A percentile compares a stretch with the other conserved stretches of the same genome.
Conservation (phyloP, 2,113 vertebrate genomes). For the Notothenia coriiceps region DNA sequence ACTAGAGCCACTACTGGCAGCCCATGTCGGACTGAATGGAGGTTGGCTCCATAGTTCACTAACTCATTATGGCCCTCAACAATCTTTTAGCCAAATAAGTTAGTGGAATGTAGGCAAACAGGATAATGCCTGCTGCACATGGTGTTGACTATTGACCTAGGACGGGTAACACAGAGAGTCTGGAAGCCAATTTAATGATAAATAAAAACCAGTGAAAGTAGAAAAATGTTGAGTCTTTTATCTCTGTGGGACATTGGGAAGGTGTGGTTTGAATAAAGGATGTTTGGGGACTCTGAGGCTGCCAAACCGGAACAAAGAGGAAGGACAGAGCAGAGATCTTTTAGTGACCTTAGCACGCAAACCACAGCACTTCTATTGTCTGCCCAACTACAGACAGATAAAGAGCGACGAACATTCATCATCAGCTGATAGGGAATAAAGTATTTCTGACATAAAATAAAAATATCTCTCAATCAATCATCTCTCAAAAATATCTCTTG, state of each 20-base stretch:
- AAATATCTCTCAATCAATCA: constrained; percentile 60
- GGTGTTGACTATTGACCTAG: constrained; percentile 26
- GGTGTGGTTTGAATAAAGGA: constrained; percentile 75
- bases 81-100: constrained; percentile 52
- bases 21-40: constrained; percentile 45
- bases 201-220: constrained; percentile 49
- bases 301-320: constrained; percentile 79
- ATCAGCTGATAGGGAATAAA: constrained; percentile 53
- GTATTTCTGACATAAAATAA: constrained; percentile 44
- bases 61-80: constrained; percentile 54
- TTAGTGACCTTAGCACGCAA: constrained; percentile 81
- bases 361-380: constrained; percentile 73
- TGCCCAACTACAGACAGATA: constrained; percentile 66
- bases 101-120: constrained; percentile 66
- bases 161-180: constrained; percentile 18
- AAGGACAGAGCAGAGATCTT: constrained; percentile 77
- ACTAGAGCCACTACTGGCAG: constrained; percentile 55
- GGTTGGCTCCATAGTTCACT: constrained; percentile 52
- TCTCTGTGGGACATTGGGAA: constrained; percentile 41
- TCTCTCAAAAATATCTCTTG: background rate
- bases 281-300: constrained; percentile 75
- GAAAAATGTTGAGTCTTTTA: constrained; percentile 22
- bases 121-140: constrained; percentile 41
- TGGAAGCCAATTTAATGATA: constrained; percentile 23
- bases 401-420: constrained; percentile 56